Base-by-base conservation (phyloP, 2,797 vertebrate genomes). In the Rhinichthys osculus region DNA sequence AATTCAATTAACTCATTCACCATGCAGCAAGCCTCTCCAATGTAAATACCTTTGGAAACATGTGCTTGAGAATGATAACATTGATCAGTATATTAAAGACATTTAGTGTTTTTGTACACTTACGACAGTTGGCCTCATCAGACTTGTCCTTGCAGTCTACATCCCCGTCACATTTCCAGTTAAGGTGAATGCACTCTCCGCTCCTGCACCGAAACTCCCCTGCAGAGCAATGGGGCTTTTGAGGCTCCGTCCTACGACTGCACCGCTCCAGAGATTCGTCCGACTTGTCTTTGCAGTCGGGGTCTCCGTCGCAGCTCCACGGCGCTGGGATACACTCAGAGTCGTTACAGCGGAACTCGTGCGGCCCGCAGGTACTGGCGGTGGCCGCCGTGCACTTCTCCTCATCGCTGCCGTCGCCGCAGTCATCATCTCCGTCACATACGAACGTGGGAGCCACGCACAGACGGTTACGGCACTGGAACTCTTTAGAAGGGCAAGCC, bases 131-230 rank as follows among this genome's bases (percentile, higher is more conserved):
- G 85, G 95, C 94, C 93, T 99, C 98, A 6, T 99, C 98, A 0
- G 98, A 99, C 90, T 97, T 97, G 93, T 99, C 98, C 92, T 99
- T 99, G 95, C 98, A 99, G 95, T 99, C 98, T 2, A 95, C 95
- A 0, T 98, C 98, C 0, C 98, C 98, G 0, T 99, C 98, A 0
- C 98, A 99, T 92, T 97, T 98, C 98, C 98, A 99, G 95, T 96
- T 97, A 84, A 96, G 94, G 90, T 97, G 98, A 89, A 99, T 94
- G 62, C 98, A 99, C 77, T 99, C 97, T 0, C 98, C 97, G 0
- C 95, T 99, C 69, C 95, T 91, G 3, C 98, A 96, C 86, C 93
- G 94, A 89, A 96, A 98, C 94, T 99, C 97, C 0, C 95, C 93
- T 2, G 94, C 91, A 0, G 94, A 92, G 4, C 98, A 98, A 38